A percentile compares a stretch with the other conserved stretches of the same genome.
Evolutionary conservation across 1,140 invertebrate genomes (phyloP).

Genomic region (Bathynomus jamesi): DNA sequence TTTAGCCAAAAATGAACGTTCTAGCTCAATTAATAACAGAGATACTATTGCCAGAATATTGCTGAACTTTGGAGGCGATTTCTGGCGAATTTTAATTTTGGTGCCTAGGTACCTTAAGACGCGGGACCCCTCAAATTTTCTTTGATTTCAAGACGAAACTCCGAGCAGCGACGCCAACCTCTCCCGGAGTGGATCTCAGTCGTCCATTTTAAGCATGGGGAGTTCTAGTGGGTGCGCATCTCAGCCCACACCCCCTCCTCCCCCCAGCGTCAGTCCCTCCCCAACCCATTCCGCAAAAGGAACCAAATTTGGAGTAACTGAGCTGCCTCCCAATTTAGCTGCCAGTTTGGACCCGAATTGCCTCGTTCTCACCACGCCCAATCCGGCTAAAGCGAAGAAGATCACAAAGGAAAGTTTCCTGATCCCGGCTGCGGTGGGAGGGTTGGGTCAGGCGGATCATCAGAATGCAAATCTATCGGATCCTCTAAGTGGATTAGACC

Average conservation of each 20-base stretch:
- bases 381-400: slow-evolving; percentile 40
- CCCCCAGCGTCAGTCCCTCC: slow-evolving; percentile 3
- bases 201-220: neutral
- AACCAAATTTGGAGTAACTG: slow-evolving; percentile 2
- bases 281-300: neutral
- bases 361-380: slow-evolving; percentile 43
- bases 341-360: slow-evolving; percentile 39
- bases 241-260: neutral
- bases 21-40: too few species aligned
- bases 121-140: too few species aligned
- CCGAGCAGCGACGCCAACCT: neutral
- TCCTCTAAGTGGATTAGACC: slow-evolving; percentile 56
- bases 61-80: too few species aligned
- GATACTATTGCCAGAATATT: too few species aligned
- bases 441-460: neutral
- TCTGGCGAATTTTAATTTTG: too few species aligned
- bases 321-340: slow-evolving; percentile 13
- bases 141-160: too few species aligned
- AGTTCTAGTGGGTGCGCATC: neutral
- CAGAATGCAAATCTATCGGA: slow-evolving; percentile 45
- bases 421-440: slow-evolving; percentile 26
- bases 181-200: neutral
- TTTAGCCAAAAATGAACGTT: too few species aligned
- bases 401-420: slow-evolving; percentile 48
- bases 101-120: too few species aligned